These are phyloP conservation scores for Pseudorasbora parva DNA, from an alignment of 2,113 vertebrate species.

Conservation along the genomic window DNA sequence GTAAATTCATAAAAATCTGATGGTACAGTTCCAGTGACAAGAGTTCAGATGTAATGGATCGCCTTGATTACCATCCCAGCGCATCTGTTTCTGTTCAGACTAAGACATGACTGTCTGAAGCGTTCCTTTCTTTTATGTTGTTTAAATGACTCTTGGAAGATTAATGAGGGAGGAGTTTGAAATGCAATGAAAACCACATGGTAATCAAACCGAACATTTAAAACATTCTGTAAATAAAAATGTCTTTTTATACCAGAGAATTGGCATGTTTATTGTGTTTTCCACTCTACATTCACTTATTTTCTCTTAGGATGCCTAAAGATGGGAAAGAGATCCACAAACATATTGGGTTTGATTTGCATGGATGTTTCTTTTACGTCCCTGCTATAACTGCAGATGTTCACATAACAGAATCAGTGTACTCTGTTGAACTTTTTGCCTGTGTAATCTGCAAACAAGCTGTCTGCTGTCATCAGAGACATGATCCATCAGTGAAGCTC, in stretches of 20 bases:
- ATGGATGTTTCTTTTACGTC: background rate
- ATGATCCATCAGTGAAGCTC: conserved; percentile 1
- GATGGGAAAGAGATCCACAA: conserved; percentile 1
- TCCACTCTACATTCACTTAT: background rate
- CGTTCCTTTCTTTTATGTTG: conserved; percentile 16
- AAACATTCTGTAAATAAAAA: background rate
- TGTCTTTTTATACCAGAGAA: background rate
- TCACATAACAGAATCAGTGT: background rate
- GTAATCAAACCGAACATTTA: conserved; percentile 12
- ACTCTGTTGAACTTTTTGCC: conserved; percentile 2
- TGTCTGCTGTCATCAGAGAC: conserved; percentile 16
- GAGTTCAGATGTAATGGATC: conserved; percentile 23
- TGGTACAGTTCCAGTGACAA: conserved; percentile 22
- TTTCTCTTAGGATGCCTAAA: conserved; percentile 16
- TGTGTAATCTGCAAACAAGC: conserved; percentile 30
- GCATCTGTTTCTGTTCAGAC: conserved; percentile 48
- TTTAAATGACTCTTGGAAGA: conserved; percentile 15
- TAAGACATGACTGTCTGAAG: conserved; percentile 31
- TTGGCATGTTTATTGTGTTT: conserved; percentile 27
- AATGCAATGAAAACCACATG: conserved; percentile 25
- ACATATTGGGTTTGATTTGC: background rate
- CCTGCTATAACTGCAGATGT: conserved; percentile 19
- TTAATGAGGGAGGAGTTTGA: conserved; percentile 19
- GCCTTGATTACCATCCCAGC: conserved; percentile 24
- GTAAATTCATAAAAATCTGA: conserved; percentile 23